Base-by-base conservation (phyloP, 2,888 invertebrate genomes). In the Agrochola litura region DNA sequence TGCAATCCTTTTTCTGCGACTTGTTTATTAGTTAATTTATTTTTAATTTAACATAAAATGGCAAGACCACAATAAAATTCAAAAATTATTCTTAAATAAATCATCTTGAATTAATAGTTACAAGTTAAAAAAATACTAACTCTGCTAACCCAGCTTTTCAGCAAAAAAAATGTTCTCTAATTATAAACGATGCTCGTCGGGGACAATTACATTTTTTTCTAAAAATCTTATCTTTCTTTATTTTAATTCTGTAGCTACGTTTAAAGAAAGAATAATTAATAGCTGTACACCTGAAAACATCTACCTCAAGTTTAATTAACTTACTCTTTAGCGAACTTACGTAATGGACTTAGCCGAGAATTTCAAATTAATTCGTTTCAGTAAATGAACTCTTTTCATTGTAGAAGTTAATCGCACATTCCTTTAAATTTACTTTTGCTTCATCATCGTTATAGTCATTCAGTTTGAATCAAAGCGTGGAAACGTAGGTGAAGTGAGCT, bases 201-300 rank as follows among this genome's bases (percentile, higher is more conserved):
- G 46, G 52, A 64, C 25, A 79, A 66, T 69, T 54, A 46, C n/a
- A 16, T 69, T 76, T 75, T 67, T 58, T 41, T 0, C 10, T 1
- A n/a, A 68, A 64, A 71, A 81, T 6, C 19, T 12, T 37, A 43
- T 69, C 43, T 58, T 67, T 56, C 66, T 74, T 46, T 63, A 16
- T 43, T 58, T 75, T 72, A 85, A 72, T 74, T 69, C 58, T 46
- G 43, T 41, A 43, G 63, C 73, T 65, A 71, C 41, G 64, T 74
- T 74, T 66, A 58, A 60, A 69, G 58, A 54, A 56, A 73, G 69
- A 41, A 19, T 85, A 85, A 85, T 82, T 78, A 85, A 78, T 78
- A 84, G 86, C 70, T 61, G 66, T 49, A 70, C 60, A 82, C 68
- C 78, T 86, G 83, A 73, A 82, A 86, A 85, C 71, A 82, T 68